Evolutionary conservation across 2,888 invertebrate species (phyloP), one percentile per base, ranked within the genome.

Genomic region (Exephanes ischioxanthus): DNA sequence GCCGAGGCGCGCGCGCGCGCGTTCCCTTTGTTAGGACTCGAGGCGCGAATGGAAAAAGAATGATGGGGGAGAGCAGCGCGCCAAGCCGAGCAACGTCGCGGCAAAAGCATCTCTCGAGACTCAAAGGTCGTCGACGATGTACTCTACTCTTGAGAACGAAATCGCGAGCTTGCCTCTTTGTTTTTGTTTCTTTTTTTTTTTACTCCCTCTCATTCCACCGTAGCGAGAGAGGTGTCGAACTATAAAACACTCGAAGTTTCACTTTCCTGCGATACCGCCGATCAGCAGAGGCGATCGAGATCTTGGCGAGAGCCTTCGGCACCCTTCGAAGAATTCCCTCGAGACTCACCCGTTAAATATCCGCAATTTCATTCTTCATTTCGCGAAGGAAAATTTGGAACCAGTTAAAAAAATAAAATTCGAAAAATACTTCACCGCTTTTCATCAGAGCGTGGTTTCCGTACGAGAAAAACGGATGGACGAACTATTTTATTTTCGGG

Each of bases 21-120:
- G 80, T 84, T 80, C 71, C 81, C 84, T 84, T 84, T 84, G 84
- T 84, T 81, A 45, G 45, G 45, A 45, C 61, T 63, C 84, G 77
- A 67, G 77, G 72, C 84, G 80, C 84, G 80, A 84, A 84, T 80
- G 80, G 16, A 63, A 68, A 81, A 84, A 84, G 80, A 84, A 84
- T 80, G 78, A 84, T 84, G 80, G 68, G 41, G 41, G 41, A 41
- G 41, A 41, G 55, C 19, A 77, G 80, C 67, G 76, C 71, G 84
- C 61, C 72, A 68, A 77, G 58, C 41, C 48, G 58, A 63, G 67
- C 63, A 37, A 26, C 76, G 22, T 33, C n/a, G 66, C 67, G 76
- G 76, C 76, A 77, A 67, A 63, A 77, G 45, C 68, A 58, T 78
- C 78, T 78, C 78, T 70, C 78, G 63, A 45, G 51, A 75, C 75